Conservation (phyloP, 92 coral and sea anemone genomes). For the Phenganax subtilis region DNA sequence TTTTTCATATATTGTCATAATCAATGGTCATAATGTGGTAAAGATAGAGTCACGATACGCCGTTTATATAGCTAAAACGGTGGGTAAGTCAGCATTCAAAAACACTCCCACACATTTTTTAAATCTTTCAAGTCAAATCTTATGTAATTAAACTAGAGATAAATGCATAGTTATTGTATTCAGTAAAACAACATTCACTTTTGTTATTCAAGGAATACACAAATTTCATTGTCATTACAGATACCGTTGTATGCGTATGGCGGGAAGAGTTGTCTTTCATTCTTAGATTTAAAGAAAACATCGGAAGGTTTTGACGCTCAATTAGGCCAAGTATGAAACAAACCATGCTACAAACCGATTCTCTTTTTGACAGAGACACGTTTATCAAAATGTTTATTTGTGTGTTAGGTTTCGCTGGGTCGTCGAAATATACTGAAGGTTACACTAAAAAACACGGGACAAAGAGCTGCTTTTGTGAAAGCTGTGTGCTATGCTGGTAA, state of each 20-base stretch:
- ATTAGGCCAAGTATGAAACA: conserved; percentile 75
- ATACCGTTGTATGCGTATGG: conserved; percentile 95
- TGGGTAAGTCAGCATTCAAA: no score
- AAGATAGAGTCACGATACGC: no score
- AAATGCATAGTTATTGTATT: no score
- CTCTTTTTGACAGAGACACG: background rate
- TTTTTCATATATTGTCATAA: background rate
- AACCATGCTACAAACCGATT: background rate
- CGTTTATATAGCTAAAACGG: no score
- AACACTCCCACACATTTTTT: no score
- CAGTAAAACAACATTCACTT: no score
- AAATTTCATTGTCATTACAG: conserved; percentile 33
- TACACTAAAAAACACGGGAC: conserved; percentile 76
- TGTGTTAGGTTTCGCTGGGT: conserved; percentile 78
- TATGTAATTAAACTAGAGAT: no score
- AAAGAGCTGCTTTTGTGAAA: conserved; percentile 91
- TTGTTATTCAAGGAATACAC: no score
- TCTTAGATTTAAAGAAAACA: conserved; percentile 72
- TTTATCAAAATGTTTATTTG: background rate
- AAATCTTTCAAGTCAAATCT: no score
- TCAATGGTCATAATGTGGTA: no score
- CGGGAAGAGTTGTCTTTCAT: conserved; percentile 76
- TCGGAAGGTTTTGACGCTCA: conserved; percentile 74
- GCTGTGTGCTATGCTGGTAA: conserved; percentile 88
- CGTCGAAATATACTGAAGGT: conserved; percentile 68